Conservation (phyloP, 2,113 vertebrate species). For the Lycocorax pyrrhopterus region DNA sequence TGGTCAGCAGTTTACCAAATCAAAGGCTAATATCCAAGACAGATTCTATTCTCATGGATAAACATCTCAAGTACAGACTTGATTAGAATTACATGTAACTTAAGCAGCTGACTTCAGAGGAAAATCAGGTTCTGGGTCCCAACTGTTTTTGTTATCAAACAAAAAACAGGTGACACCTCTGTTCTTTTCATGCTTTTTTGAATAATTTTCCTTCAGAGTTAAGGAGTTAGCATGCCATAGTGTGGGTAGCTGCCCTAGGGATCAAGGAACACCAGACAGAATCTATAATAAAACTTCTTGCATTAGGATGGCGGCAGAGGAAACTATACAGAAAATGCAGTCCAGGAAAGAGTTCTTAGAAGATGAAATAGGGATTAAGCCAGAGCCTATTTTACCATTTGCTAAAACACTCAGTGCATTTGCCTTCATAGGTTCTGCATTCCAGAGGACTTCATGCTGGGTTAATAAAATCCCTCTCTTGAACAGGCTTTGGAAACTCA, state of each 20-base stretch:
- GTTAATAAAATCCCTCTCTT: constrained; percentile 66
- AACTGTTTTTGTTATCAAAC: constrained; percentile 34
- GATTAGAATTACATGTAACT: background rate
- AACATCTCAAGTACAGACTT: background rate
- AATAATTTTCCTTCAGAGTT: background rate
- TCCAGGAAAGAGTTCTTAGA: background rate
- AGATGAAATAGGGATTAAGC: constrained; percentile 34
- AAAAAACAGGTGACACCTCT: background rate
- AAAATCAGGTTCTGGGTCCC: background rate
- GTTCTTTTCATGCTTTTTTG: background rate
- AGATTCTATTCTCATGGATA: background rate
- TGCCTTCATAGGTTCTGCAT: constrained; percentile 53
- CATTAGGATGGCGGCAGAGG: background rate
- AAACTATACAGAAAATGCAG: background rate
- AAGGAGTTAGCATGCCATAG: background rate
- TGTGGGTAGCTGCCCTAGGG: background rate
- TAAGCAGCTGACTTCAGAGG: background rate
- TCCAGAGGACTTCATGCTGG: constrained; percentile 69
- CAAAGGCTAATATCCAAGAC: constrained; percentile 30
- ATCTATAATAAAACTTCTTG: background rate
- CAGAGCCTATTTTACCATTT: constrained; percentile 11
- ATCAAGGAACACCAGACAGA: background rate
- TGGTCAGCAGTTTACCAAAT: constrained; percentile 35
- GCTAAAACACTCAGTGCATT: constrained; percentile 33
- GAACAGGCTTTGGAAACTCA: constrained; percentile 62